Evolutionary conservation across 2,113 vertebrate species (phyloP).

Genomic region (Tragelaphus scriptus): DNA sequence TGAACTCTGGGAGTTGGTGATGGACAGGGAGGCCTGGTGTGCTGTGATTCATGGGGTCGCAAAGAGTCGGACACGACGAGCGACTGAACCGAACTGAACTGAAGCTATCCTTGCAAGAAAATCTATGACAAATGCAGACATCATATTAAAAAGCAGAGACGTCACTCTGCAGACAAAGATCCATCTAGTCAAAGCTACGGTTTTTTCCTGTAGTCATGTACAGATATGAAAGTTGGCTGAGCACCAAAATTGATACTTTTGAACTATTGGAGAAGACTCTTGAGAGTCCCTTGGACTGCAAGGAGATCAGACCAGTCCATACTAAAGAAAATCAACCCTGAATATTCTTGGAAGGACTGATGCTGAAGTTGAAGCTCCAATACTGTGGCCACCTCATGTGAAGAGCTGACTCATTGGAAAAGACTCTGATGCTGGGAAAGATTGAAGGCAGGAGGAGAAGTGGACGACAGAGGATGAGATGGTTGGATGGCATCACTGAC

Average conservation of each 20-base stretch:
- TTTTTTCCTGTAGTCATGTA: not conserved
- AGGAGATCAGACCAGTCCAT: not conserved
- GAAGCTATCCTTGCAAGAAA: no score
- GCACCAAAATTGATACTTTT: not conserved
- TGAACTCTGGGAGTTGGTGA: no score
- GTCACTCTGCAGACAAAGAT: not conserved
- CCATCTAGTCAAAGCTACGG: not conserved
- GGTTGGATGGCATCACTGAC: not conserved
- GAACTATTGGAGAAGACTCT: not conserved
- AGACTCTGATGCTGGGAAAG: not conserved
- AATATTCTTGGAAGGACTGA: not conserved
- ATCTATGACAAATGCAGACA: no score
- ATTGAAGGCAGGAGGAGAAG: not conserved
- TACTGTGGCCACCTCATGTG: not conserved
- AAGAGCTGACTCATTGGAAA: not conserved
- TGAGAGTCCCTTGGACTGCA: not conserved
- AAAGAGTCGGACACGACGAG: no score
- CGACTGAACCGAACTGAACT: no score
- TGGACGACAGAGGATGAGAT: not conserved
- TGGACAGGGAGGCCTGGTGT: no score
- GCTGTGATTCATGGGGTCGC: no score
- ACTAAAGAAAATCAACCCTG: not conserved
- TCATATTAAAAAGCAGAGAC: no score
- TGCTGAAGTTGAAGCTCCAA: not conserved
- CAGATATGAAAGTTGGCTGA: not conserved